These are phyloP conservation scores for Chaitophorus viminalis DNA, from an alignment of 2,888 invertebrate species.

Conservation along the genomic window DNA sequence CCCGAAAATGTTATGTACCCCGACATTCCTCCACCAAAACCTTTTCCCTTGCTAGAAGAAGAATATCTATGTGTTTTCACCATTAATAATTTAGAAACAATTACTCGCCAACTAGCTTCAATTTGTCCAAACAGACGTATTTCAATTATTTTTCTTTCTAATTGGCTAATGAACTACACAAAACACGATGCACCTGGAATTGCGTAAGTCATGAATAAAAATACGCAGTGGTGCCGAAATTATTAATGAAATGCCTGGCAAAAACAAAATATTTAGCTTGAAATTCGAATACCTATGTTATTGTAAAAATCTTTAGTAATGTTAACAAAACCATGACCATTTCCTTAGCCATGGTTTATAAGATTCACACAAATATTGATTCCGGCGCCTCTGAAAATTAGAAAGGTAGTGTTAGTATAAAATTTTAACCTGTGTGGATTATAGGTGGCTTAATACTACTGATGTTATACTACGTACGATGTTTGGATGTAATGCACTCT, in stretches of 20 bases:
- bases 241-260: no score
- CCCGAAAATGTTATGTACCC: slow-evolving; percentile 12
- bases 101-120: neutral
- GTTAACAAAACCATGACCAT: neutral
- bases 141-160: slow-evolving; percentile 4
- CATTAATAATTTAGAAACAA: neutral
- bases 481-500: slow-evolving; percentile 23
- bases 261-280: no score
- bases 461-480: neutral
- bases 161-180: neutral
- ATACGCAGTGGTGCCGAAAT: no score
- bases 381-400: no score
- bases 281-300: no score
- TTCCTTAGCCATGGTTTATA: neutral
- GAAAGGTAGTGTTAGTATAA: neutral
- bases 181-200: neutral
- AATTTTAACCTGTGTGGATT: neutral
- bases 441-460: slow-evolving; percentile 15
- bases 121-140: slow-evolving; percentile 22
- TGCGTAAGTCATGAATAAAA: neutral
- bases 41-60: slow-evolving; percentile 28
- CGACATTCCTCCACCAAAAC: neutral
- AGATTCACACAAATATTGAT: no score
- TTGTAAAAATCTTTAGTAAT: neutral
- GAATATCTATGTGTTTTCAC: neutral